Percentiles rank a stretch among this genome's conserved stretches.
Evolutionary conservation across 2,888 invertebrate genomes (phyloP).

Genomic region (Pachycephus smyrnensis): DNA sequence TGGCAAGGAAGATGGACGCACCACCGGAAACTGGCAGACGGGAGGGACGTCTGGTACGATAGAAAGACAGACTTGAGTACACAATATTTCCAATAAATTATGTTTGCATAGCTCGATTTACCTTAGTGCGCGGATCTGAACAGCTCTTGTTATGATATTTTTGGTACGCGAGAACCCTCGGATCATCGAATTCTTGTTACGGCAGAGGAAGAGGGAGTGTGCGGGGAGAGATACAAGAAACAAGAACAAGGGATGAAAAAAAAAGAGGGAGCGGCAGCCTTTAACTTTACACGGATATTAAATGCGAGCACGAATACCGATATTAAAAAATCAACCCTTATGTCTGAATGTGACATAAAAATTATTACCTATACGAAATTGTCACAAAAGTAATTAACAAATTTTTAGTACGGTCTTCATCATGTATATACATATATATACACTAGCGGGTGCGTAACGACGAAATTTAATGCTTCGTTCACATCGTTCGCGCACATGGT

Average conservation of each 20-base stretch:
- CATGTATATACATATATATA: no score
- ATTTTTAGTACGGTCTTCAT: no score
- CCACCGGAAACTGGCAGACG: constrained; percentile 7
- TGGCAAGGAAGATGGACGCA: neutral
- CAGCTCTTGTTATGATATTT: constrained; percentile 4
- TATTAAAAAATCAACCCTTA: neutral
- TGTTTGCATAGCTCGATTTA: constrained; percentile 46
- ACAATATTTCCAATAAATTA: constrained; percentile 60
- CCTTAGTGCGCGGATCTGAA: neutral
- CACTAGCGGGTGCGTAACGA: neutral
- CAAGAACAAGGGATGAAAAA: neutral
- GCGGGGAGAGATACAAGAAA: neutral
- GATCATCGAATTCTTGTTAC: neutral
- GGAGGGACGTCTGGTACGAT: constrained; percentile 9
- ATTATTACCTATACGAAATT: neutral
- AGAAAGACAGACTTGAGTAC: constrained; percentile 57
- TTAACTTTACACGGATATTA: neutral
- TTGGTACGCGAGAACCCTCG: neutral
- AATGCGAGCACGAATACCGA: neutral
- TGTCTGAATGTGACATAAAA: neutral
- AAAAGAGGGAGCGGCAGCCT: no score
- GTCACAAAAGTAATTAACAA: no score
- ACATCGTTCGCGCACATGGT: no score
- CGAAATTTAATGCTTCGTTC: no score
- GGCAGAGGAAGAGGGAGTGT: neutral